Conservation (phyloP, 35 echinoderm and acorn worm species). For the Ophiothrix spiculata region DNA sequence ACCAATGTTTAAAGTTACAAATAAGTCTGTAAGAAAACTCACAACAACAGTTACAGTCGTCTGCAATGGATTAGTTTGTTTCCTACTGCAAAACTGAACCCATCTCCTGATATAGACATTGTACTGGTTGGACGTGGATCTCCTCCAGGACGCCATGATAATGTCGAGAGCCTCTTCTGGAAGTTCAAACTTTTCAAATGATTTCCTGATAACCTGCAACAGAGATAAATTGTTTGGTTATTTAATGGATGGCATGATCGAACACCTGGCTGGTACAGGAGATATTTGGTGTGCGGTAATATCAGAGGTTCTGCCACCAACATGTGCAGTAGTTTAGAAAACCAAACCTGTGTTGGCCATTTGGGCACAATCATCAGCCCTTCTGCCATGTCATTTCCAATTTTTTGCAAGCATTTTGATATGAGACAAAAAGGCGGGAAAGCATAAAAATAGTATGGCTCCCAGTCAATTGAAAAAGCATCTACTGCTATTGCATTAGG, state of each 20-base stretch:
- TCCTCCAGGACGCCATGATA: slow-evolving; percentile 65
- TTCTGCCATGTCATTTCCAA: slow-evolving; percentile 34
- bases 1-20: not conserved
- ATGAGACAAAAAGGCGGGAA: slow-evolving; percentile 58
- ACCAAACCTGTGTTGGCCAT: slow-evolving; percentile 84
- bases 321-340: slow-evolving; percentile 38
- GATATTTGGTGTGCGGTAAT: slow-evolving; percentile 6
- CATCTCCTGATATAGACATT: slow-evolving; percentile 44
- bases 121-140: slow-evolving; percentile 46
- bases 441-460: slow-evolving; percentile 53
- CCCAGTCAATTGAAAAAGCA: slow-evolving; percentile 54
- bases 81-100: slow-evolving; percentile 48
- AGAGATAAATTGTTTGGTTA: slow-evolving; percentile 16
- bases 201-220: slow-evolving; percentile 64
- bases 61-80: slow-evolving; percentile 38
- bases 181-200: slow-evolving; percentile 34
- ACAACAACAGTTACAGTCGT: slow-evolving; percentile 19
- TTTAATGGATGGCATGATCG: slow-evolving; percentile 5
- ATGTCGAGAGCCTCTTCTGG: slow-evolving; percentile 33
- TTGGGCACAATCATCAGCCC: slow-evolving; percentile 63
- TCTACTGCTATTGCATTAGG: slow-evolving; percentile 37
- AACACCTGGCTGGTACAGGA: not conserved
- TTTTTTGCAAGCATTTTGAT: slow-evolving; percentile 60
- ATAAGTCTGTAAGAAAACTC: slow-evolving; percentile 20
- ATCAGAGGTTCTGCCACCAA: slow-evolving; percentile 34